Base-by-base conservation (phyloP, 1,140 invertebrate species). In the Leptinotarsa texana region DNA sequence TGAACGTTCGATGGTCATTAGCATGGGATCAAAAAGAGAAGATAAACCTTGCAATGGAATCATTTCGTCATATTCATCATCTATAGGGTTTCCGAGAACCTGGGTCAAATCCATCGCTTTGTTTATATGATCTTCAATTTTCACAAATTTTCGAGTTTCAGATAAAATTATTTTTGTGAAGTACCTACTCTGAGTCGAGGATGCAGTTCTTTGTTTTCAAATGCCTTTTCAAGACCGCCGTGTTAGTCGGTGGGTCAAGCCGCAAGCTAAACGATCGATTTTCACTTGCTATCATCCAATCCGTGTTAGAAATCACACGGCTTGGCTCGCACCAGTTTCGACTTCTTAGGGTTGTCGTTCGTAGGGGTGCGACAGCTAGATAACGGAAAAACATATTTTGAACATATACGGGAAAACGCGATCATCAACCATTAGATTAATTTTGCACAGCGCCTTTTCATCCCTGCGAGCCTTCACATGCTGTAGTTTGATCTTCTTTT, bases 41-140 rank as follows among this genome's bases (percentile, higher is more conserved):
- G 79, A 74, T 17, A 82, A 72, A 4, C 80, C 81, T 33, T 79
- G 49, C 17, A 51, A 51, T 65, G 27, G 78, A 18, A 84, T 72
- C 48, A 72, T 79, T 15, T 68, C 77, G 17, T 78, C 17, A 61
- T 81, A 76, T 73, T 82, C 79, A 72, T 83, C 77, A 69, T 81
- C 79, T 3, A 84, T 33, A 17, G 78, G 78, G 77, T 78, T 13
- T 75, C 72, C 15, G 6, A 74, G 71, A 65, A 71, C 17, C 57
- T 77, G 74, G 3, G 68, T 11, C 71, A 69, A 22, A 48, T 57
- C 65, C 70, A 76, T 76, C 3, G 69, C 42, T 73, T 73, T 66
- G 61, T 71, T 71, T 17, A 71, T 24, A 24, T 24, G 24, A 24
- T 24, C 22, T 22, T 22, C 2, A 22, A 22, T 22, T 22, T 22